phyloP scores from a whole-genome alignment of 2,113 vertebrate genomes.

The Motacilla tschutschensis region DNA sequence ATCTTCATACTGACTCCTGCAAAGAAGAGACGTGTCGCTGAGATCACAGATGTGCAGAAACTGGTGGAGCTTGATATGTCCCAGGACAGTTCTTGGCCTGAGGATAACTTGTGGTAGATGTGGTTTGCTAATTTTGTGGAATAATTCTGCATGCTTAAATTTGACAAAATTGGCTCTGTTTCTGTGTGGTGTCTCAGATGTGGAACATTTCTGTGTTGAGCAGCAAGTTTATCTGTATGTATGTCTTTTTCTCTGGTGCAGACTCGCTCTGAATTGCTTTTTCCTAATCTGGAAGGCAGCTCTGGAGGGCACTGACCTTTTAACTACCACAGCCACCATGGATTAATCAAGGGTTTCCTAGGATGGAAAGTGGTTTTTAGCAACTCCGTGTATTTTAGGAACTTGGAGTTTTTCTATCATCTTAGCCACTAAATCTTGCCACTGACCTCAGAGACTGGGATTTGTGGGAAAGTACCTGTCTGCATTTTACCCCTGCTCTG shows the following conservation, averaged over 20 bases:
- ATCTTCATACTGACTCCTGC: background rate
- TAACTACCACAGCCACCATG: background rate
- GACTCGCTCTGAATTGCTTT: slow-evolving; percentile 4
- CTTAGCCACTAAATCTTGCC: background rate
- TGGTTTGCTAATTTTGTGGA: background rate
- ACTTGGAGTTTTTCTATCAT: background rate
- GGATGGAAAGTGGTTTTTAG: background rate
- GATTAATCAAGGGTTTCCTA: background rate
- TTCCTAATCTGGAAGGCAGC: slow-evolving; percentile 19
- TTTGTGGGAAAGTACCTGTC: background rate
- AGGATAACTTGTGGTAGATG: background rate
- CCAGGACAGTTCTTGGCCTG: background rate
- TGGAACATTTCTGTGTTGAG: background rate
- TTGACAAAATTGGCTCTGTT: background rate
- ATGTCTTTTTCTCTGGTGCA: background rate
- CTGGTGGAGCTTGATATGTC: background rate
- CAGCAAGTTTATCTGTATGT: background rate
- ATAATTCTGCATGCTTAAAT: background rate
- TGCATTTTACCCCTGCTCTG: background rate
- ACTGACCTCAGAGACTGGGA: background rate
- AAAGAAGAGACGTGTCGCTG: background rate
- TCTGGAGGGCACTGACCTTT: background rate
- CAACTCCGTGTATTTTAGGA: background rate
- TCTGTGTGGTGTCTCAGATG: background rate
- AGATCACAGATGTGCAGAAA: background rate